Evolutionary conservation across 2,113 vertebrate species (phyloP).

Genomic region (Hystrix brachyura): DNA sequence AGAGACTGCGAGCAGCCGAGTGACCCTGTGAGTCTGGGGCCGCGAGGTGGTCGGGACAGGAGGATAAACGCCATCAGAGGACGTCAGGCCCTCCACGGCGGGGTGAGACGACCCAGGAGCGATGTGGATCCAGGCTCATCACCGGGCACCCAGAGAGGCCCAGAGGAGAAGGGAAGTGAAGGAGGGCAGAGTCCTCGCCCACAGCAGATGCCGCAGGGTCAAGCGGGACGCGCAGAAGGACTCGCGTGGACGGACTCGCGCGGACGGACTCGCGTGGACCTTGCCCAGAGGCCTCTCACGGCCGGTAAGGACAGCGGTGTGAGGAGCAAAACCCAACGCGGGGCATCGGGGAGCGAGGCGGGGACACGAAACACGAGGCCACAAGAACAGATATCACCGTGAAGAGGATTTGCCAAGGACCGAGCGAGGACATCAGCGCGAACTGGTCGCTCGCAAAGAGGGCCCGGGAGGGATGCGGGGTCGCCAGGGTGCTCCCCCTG

Average conservation of each 20-base stretch:
- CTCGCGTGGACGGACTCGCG: not conserved
- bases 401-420: not conserved
- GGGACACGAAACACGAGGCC: not conserved
- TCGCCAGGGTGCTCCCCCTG: not conserved
- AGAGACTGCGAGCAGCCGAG: not conserved
- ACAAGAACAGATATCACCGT: not conserved
- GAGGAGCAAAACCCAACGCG: not conserved
- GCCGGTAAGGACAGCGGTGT: not conserved
- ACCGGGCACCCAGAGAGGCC: too few relatives aligned
- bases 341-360: not conserved
- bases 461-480: accelerated
- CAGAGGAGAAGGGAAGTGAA: not conserved
- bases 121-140: not conserved
- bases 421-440: too few relatives aligned
- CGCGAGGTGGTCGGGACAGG: not conserved
- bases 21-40: not conserved
- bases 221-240: not conserved
- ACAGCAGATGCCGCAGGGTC: not conserved
- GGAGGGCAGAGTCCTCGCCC: not conserved
- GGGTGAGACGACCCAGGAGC: not conserved
- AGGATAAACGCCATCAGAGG: not conserved
- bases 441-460: not conserved
- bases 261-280: not conserved
- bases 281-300: accelerated
- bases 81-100: not conserved